Percentiles rank a stretch among this genome's conserved stretches.
Conservation (phyloP, 2,888 invertebrate species). For the Caenorhabditis doughertyi region DNA sequence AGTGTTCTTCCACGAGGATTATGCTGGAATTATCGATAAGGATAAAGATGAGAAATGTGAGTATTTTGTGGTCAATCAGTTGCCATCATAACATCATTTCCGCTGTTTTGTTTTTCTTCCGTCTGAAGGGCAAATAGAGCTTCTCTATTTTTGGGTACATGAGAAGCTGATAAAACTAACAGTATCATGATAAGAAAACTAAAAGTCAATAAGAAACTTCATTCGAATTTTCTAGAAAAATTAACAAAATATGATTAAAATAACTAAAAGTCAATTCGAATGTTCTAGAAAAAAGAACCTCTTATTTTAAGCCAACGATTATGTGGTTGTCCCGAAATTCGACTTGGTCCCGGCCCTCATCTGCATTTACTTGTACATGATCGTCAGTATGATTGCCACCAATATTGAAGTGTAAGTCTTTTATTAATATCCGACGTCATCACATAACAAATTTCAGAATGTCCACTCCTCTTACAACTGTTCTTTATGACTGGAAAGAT, state of each 20-base stretch:
- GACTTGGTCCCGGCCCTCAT: conserved; percentile 69
- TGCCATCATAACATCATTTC: conserved; percentile 31
- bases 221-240: too few relatives aligned
- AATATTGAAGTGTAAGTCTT: conserved; percentile 75
- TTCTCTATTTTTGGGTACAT: conserved; percentile 8
- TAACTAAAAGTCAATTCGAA: too few relatives aligned
- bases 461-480: conserved; percentile 71
- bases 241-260: too few relatives aligned
- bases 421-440: background rate
- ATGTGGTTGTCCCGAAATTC: conserved; percentile 67
- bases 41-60: conserved; percentile 47
- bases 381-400: conserved; percentile 70
- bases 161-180: conserved; percentile 10
- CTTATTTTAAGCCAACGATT: conserved; percentile 43
- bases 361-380: conserved; percentile 73
- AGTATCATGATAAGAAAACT: conserved; percentile 7
- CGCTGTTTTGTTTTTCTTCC: background rate
- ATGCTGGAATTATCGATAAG: conserved; percentile 69
- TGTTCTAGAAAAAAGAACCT: too few relatives aligned
- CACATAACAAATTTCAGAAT: conserved; percentile 52
- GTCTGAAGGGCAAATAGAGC: background rate
- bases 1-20: conserved; percentile 69
- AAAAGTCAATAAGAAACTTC: too few relatives aligned
- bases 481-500: conserved; percentile 72
- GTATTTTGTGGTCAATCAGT: too few relatives aligned